Evolutionary conservation across 2,113 vertebrate genomes (phyloP).

Genomic region (Psophia crepitans): DNA sequence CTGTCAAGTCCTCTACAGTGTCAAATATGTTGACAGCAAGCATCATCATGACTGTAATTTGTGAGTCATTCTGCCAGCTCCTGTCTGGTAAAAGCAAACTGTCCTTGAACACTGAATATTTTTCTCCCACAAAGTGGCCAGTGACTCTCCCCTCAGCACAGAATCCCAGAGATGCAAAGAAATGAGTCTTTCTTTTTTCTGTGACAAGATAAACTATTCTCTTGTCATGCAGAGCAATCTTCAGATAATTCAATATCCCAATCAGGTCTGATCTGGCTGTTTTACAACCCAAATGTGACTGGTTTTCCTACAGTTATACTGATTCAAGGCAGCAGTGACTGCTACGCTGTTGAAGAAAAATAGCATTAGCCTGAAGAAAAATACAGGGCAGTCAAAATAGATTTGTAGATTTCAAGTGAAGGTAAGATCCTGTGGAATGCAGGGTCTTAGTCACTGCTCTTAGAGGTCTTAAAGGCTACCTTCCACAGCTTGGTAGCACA

Average conservation of each 20-base stretch:
- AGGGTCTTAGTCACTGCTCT: neutral
- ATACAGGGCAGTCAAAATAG: neutral
- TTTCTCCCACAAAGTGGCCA: neutral
- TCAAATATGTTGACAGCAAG: conserved; percentile 19
- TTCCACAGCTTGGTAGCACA: neutral
- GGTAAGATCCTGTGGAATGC: neutral
- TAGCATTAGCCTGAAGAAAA: neutral
- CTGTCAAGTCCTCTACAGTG: conserved; percentile 1
- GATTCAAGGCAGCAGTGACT: neutral
- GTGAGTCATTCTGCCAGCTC: conserved; percentile 17
- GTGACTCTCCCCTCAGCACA: neutral
- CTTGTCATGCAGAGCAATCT: neutral
- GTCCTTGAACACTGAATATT: conserved; percentile 5
- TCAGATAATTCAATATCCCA: neutral
- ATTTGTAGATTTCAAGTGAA: neutral
- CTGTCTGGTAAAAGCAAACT: neutral
- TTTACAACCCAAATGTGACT: neutral
- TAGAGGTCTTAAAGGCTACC: neutral
- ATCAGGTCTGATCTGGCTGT: neutral
- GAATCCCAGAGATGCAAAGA: neutral
- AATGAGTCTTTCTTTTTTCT: neutral
- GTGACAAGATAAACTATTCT: neutral
- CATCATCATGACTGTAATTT: neutral
- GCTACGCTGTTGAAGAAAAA: neutral
- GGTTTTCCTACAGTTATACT: neutral